Evolutionary conservation across 2,113 vertebrate species (phyloP).

Genomic region (Equus quagga): DNA sequence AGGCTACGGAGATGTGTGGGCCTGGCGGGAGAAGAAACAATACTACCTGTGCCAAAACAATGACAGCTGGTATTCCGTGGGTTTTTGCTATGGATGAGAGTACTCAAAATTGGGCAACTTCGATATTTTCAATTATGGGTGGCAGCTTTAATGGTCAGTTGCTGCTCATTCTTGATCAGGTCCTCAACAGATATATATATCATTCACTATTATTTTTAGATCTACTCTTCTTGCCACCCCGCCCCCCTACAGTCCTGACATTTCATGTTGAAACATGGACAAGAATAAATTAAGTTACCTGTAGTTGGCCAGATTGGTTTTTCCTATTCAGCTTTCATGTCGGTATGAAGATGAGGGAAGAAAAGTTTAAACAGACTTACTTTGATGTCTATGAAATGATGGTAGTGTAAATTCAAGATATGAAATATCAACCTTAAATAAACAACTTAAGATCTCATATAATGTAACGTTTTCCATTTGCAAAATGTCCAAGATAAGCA

Average conservation of each 20-base stretch:
- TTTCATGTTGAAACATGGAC: not conserved
- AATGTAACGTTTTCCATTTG: constrained; percentile 34
- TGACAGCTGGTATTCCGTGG: constrained; percentile 26
- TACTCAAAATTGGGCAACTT: constrained; percentile 5
- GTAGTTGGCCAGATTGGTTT: not conserved
- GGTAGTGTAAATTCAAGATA: constrained; percentile 34
- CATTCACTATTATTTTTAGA: constrained; percentile 32
- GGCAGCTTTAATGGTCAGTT: not conserved
- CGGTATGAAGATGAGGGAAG: not conserved
- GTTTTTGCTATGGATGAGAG: not conserved
- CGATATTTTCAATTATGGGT: constrained; percentile 43
- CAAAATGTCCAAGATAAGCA: constrained; percentile 41
- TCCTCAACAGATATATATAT: not conserved
- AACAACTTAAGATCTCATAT: constrained; percentile 22
- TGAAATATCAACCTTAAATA: constrained; percentile 41
- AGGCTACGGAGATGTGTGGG: constrained; percentile 50
- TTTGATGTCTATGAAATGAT: constrained; percentile 49
- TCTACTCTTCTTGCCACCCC: not conserved
- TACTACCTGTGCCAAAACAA: constrained; percentile 53
- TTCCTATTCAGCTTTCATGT: constrained; percentile 18
- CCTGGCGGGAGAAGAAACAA: constrained; percentile 57
- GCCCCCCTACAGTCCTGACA: not conserved
- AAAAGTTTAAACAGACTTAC: not conserved
- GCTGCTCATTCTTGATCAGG: not conserved
- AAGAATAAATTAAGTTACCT: constrained; percentile 39